Base-by-base conservation (phyloP, 2,888 invertebrate genomes). In the Tipula confusa region DNA sequence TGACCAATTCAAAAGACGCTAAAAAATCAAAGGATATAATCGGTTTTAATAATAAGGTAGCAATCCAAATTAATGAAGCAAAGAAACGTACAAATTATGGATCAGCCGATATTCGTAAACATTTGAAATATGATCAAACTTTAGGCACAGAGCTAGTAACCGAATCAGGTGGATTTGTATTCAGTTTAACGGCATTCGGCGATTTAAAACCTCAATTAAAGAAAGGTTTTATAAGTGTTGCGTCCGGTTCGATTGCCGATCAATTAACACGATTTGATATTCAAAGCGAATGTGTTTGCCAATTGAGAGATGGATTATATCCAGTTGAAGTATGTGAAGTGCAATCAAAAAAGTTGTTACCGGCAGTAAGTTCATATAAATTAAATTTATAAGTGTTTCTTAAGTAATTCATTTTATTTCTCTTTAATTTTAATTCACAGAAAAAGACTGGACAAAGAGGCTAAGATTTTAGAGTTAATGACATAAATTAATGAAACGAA, bases 71-170 rank as follows among this genome's bases (percentile, higher is more conserved):
- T 18, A 91, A 92, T 13, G 94, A 94, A 87, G 91, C 92, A 86
- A 93, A 92, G 89, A 94, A 93, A 87, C 92, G 92, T 43, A 89
- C 91, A 82, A 91, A 91, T 38, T 84, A 84, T 86, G 93, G 93
- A 80, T 90, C 90, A 6, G 87, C 91, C 6, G 91, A 92, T 11
- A 87, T 93, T 24, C 91, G 92, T 84, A 88, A 90, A 24, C 92
- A 93, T 2, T 87, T 95, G 0, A 88, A 89, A 18, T 91, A 91
- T 85, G 87, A 89, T 18, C 86, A 87, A 15, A 94, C 95, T 86
- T 91, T 92, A 86, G 96, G 96, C 88, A 91, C 93, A 38, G 92
- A 93, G 84, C 93, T 94, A 86, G 91, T 93, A 9, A 90, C 93
- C 84, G 89, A 87, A 9, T 88, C 87, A 83, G 87, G 88, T 3